Evolutionary conservation across 2,888 invertebrate species (phyloP).

Genomic region (Suillia variegata): DNA sequence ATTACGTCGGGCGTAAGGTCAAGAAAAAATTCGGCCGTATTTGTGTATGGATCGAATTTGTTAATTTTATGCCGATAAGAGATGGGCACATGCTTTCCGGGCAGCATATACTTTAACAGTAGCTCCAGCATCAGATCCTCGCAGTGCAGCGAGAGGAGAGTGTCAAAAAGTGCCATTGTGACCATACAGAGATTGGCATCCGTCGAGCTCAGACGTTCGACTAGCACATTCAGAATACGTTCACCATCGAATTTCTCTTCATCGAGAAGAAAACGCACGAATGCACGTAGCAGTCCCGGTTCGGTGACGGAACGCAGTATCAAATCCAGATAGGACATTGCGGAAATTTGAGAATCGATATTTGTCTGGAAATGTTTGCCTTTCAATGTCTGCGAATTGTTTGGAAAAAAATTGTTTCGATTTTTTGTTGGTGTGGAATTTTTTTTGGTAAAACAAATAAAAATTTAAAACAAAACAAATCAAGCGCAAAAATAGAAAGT

Average conservation of each 20-base stretch:
- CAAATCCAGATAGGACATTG: slow-evolving; percentile 91
- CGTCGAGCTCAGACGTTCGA: slow-evolving; percentile 75
- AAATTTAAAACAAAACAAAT: slow-evolving; percentile 23
- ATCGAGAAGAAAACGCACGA: slow-evolving; percentile 83
- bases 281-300: slow-evolving; percentile 79
- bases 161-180: slow-evolving; percentile 87
- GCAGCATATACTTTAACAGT: slow-evolving; percentile 82
- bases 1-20: slow-evolving; percentile 70
- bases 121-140: slow-evolving; percentile 96
- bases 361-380: slow-evolving; percentile 76
- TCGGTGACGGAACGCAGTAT: slow-evolving; percentile 86
- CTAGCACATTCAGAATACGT: slow-evolving; percentile 79
- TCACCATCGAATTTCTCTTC: slow-evolving; percentile 84
- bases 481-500: slow-evolving; percentile 22
- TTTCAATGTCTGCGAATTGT: slow-evolving; percentile 61
- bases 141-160: slow-evolving; percentile 87
- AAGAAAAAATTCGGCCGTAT: slow-evolving; percentile 77
- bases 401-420: slow-evolving; percentile 58
- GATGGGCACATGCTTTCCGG: slow-evolving; percentile 75
- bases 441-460: slow-evolving; percentile 39
- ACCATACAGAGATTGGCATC: slow-evolving; percentile 85
- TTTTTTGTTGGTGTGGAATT: slow-evolving; percentile 59
- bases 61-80: slow-evolving; percentile 76
- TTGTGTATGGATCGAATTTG: slow-evolving; percentile 75
- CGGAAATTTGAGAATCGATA: slow-evolving; percentile 86